Conservation (phyloP, 2,797 vertebrate species). For the Anguilla pacifica region DNA sequence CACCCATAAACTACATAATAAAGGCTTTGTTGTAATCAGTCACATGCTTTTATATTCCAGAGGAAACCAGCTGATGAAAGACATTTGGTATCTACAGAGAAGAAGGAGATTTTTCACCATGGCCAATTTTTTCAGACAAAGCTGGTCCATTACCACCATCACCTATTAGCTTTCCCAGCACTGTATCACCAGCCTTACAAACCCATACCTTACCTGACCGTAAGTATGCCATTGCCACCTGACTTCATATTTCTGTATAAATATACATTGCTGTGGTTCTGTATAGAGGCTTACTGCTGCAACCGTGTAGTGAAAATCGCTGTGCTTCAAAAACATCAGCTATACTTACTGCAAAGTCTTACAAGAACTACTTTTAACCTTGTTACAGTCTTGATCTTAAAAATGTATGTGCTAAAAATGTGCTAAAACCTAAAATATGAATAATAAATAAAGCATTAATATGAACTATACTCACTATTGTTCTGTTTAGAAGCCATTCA, state of each 20-base stretch:
- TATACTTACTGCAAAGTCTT: neutral
- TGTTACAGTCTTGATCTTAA: too few species aligned
- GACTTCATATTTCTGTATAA: neutral
- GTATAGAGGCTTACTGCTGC: neutral
- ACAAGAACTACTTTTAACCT: too few species aligned
- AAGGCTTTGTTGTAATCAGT: slow-evolving; percentile 5
- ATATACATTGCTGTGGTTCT: neutral
- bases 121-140: slow-evolving; percentile 74
- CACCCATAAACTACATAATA: neutral
- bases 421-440: too few species aligned
- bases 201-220: slow-evolving; percentile 44
- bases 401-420: too few species aligned
- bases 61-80: slow-evolving; percentile 86
- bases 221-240: slow-evolving; percentile 10
- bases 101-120: slow-evolving; percentile 85
- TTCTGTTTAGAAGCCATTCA: too few species aligned
- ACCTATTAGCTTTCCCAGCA: slow-evolving; percentile 75
- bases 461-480: too few species aligned
- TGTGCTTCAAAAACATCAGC: neutral
- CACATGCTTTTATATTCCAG: slow-evolving; percentile 68
- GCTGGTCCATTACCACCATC: slow-evolving; percentile 81
- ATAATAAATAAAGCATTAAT: neutral
- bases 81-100: slow-evolving; percentile 80
- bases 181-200: slow-evolving; percentile 51
- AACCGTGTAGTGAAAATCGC: neutral